These are phyloP conservation scores for Onthophagus sagittarius DNA, from an alignment of 2,888 invertebrate genomes.

Conservation along the genomic window DNA sequence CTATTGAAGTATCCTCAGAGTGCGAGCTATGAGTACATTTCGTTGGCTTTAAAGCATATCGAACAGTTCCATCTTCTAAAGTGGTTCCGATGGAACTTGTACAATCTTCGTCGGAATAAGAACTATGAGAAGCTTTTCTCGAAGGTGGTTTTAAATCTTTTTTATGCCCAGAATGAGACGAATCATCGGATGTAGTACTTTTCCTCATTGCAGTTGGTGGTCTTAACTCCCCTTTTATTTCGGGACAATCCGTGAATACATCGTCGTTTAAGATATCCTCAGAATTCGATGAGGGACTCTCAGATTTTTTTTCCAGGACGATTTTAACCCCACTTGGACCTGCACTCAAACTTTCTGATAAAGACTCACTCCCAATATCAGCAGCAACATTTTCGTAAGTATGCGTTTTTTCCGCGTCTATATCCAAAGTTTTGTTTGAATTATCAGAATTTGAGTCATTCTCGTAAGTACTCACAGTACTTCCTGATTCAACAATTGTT, in stretches of 20 bases:
- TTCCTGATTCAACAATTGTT: slow-evolving; percentile 67
- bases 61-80: slow-evolving; percentile 72
- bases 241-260: slow-evolving; percentile 46
- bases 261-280: slow-evolving; percentile 50
- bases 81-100: slow-evolving; percentile 75
- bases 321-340: slow-evolving; percentile 47
- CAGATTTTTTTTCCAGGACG: slow-evolving; percentile 42
- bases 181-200: slow-evolving; percentile 46
- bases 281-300: slow-evolving; percentile 42
- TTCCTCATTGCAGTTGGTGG: slow-evolving; percentile 46
- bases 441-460: slow-evolving; percentile 62
- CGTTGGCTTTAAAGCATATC: slow-evolving; percentile 72
- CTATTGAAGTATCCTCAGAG: slow-evolving; percentile 83
- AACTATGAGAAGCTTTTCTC: slow-evolving; percentile 56
- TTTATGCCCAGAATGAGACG: slow-evolving; percentile 41
- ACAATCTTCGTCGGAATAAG: slow-evolving; percentile 69
- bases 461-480: slow-evolving; percentile 57
- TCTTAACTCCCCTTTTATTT: slow-evolving; percentile 41
- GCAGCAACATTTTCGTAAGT: slow-evolving; percentile 46
- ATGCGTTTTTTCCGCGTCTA: slow-evolving; percentile 51
- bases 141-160: slow-evolving; percentile 38
- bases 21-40: slow-evolving; percentile 81
- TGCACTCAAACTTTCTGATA: slow-evolving; percentile 45
- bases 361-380: slow-evolving; percentile 42
- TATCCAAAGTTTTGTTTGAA: slow-evolving; percentile 62